phyloP scores from a whole-genome alignment of 2,113 vertebrate genomes.

The Cromileptes altivelis region DNA sequence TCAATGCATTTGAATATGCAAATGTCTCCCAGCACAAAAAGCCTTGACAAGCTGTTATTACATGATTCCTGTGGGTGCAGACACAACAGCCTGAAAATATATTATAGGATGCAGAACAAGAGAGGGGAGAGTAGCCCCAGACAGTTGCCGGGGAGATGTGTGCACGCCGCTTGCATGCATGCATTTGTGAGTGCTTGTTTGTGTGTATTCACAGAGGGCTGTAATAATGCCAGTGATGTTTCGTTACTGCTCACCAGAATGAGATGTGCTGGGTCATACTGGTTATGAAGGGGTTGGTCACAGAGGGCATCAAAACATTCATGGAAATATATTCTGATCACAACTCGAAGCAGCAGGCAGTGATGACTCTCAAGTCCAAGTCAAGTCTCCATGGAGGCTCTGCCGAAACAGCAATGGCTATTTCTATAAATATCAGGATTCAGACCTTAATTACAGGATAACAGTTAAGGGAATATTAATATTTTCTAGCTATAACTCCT shows the following conservation, averaged over 20 bases:
- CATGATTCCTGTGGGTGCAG: constrained; percentile 70
- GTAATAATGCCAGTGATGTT: constrained; percentile 53
- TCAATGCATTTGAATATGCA: constrained; percentile 77
- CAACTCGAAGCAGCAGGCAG: neutral
- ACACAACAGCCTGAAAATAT: constrained; percentile 71
- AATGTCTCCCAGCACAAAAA: constrained; percentile 74
- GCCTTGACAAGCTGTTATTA: constrained; percentile 82
- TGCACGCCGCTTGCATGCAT: constrained; percentile 19
- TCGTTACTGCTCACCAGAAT: constrained; percentile 43
- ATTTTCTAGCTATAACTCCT: no score
- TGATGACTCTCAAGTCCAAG: neutral
- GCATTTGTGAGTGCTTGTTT: constrained; percentile 6
- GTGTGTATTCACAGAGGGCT: constrained; percentile 26
- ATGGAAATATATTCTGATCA: constrained; percentile 5
- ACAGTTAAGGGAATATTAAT: neutral
- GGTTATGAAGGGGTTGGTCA: constrained; percentile 19
- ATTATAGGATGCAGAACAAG: constrained; percentile 62
- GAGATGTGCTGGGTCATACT: constrained; percentile 31
- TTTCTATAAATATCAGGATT: neutral
- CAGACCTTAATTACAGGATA: no score
- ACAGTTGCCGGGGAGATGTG: constrained; percentile 67
- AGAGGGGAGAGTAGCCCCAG: constrained; percentile 40
- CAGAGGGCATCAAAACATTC: constrained; percentile 31
- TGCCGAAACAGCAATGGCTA: neutral
- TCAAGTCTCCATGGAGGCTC: neutral